phyloP scores from a whole-genome alignment of 2,113 vertebrate genomes.

The Rhipidura dahli region DNA sequence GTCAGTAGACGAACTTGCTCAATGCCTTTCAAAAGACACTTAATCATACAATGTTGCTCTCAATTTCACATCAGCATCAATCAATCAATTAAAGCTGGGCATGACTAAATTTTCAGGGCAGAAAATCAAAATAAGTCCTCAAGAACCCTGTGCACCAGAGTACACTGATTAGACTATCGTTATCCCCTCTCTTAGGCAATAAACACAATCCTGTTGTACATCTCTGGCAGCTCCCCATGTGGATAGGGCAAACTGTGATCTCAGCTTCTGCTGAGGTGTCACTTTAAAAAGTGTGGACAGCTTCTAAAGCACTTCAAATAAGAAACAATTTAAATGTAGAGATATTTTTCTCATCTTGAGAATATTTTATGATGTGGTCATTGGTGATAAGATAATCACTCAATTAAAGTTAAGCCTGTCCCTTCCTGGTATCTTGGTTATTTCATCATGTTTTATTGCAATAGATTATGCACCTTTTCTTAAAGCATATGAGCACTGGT shows the following conservation, averaged over 20 bases:
- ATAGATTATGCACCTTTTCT: slow-evolving; percentile 10
- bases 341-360: background rate
- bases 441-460: background rate
- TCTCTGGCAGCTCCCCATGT: background rate
- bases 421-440: background rate
- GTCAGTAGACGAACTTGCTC: background rate
- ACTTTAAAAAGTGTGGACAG: background rate
- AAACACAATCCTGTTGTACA: background rate
- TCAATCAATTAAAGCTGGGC: background rate
- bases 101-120: background rate
- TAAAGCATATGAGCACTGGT: slow-evolving; percentile 61
- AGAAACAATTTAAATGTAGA: background rate
- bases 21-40: background rate
- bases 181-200: background rate
- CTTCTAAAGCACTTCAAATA: background rate
- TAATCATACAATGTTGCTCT: background rate
- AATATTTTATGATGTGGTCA: background rate
- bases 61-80: background rate
- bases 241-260: background rate
- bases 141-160: background rate
- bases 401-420: background rate
- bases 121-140: background rate
- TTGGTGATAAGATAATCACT: background rate
- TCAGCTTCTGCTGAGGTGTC: background rate
- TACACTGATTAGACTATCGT: rapidly evolving